Evolutionary conservation across 2,888 invertebrate genomes (phyloP).

Genomic region (Agrotis puta): DNA sequence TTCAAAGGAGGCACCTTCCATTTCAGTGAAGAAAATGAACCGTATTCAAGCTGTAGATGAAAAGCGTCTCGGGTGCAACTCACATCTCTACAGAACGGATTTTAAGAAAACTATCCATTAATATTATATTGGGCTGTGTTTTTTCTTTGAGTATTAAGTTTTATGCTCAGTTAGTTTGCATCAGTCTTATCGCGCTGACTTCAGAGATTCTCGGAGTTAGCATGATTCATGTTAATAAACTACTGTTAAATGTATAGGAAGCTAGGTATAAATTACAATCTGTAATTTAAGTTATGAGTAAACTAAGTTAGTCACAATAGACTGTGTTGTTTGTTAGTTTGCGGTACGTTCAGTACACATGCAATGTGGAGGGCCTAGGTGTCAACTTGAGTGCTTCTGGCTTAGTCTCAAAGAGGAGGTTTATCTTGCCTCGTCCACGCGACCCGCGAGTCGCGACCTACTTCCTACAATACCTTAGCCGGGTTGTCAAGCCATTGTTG

Average conservation of each 20-base stretch:
- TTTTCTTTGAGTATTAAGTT: slow-evolving; percentile 15
- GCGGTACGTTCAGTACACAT: slow-evolving; percentile 23
- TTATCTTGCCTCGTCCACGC: slow-evolving; percentile 71
- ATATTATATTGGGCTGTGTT: slow-evolving; percentile 35
- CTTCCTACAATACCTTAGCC: slow-evolving; percentile 72
- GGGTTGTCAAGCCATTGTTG: slow-evolving; percentile 73
- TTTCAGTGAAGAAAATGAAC: slow-evolving; percentile 82
- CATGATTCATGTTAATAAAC: slow-evolving; percentile 40
- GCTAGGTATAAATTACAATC: slow-evolving; percentile 24
- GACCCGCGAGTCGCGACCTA: slow-evolving; percentile 72
- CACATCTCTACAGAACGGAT: slow-evolving; percentile 37
- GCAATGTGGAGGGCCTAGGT: slow-evolving; percentile 61
- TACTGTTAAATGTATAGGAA: slow-evolving; percentile 31
- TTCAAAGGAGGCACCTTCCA: slow-evolving; percentile 81
- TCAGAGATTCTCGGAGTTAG: slow-evolving; percentile 27
- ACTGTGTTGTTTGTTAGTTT: slow-evolving; percentile 23
- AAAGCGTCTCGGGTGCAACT: slow-evolving; percentile 70
- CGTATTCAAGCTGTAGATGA: slow-evolving; percentile 86
- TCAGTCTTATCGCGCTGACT: slow-evolving; percentile 17
- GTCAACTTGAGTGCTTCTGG: slow-evolving; percentile 65
- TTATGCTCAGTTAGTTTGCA: slow-evolving; percentile 16
- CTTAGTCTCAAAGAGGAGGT: slow-evolving; percentile 64
- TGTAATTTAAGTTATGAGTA: slow-evolving; percentile 51
- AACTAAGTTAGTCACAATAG: slow-evolving; percentile 54
- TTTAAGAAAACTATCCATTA: slow-evolving; percentile 40